Evolutionary conservation across 2,797 vertebrate genomes (phyloP).

Genomic region (Myotis planiceps): DNA sequence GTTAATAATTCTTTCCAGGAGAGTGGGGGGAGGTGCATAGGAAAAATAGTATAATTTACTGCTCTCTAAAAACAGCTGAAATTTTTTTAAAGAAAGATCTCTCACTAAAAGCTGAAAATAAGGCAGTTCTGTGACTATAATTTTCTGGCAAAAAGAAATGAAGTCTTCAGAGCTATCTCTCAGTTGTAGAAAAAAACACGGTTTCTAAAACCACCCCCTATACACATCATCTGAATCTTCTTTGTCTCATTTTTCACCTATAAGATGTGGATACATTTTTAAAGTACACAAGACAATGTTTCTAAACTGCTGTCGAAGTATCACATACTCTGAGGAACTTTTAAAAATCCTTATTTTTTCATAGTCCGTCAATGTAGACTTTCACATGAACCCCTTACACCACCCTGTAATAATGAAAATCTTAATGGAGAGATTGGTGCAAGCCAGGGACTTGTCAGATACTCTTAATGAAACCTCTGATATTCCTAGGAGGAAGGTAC

Average conservation of each 20-base stretch:
- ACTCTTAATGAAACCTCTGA: background rate
- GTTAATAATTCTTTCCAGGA: background rate
- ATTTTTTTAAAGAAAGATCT: background rate
- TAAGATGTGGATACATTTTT: background rate
- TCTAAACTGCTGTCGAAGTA: background rate
- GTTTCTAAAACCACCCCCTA: background rate
- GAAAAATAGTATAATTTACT: background rate
- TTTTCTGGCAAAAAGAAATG: slow-evolving; percentile 19
- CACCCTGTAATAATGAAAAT: background rate
- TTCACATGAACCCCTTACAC: background rate
- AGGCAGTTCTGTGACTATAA: background rate
- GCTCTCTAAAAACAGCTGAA: background rate
- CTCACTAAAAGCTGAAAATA: background rate
- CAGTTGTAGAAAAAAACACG: background rate
- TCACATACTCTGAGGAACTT: background rate
- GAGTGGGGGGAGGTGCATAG: accelerated
- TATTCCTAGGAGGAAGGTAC: background rate
- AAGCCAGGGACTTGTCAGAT: background rate
- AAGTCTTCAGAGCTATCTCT: background rate
- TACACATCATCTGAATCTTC: background rate
- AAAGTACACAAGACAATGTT: background rate
- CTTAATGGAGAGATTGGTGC: background rate
- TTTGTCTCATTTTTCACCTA: background rate
- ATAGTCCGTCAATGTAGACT: background rate
- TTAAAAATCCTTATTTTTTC: background rate